Percentiles rank a stretch among this genome's conserved stretches.
Conservation (phyloP, 2,113 vertebrate species). For the Saguinus imperator region DNA sequence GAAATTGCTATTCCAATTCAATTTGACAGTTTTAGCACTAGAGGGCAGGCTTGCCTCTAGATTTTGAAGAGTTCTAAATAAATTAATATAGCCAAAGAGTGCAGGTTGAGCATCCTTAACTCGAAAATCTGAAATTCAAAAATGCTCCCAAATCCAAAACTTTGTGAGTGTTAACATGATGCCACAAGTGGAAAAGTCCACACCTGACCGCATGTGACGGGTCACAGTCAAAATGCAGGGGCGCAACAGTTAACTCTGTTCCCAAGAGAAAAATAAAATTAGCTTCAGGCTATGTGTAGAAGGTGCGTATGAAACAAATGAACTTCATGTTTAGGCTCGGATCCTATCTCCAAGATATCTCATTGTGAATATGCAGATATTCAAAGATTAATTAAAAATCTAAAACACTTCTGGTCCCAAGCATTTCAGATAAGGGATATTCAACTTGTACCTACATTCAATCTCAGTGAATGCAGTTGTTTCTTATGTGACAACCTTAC, state of each 20-base stretch:
- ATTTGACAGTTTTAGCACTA: constrained; percentile 48
- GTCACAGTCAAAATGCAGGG: not conserved
- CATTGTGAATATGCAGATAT: not conserved
- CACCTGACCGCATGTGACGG: not conserved
- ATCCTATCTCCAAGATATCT: not conserved
- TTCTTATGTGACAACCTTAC: not conserved
- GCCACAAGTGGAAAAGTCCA: not conserved
- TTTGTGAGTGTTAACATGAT: not conserved
- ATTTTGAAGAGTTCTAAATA: not conserved
- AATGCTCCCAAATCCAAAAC: not conserved
- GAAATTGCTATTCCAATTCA: constrained; percentile 1
- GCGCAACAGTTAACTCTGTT: not conserved
- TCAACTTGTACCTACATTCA: not conserved
- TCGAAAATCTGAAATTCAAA: not conserved
- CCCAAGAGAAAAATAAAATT: not conserved
- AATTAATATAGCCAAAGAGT: not conserved
- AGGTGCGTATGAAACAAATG: not conserved
- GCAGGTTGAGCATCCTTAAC: not conserved
- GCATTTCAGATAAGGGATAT: not conserved
- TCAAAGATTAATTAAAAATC: not conserved
- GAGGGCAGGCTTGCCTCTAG: constrained; percentile 68
- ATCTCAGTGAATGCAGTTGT: not conserved
- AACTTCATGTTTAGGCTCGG: not conserved
- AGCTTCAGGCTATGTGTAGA: not conserved
- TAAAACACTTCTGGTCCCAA: not conserved